Base-by-base conservation (phyloP, 2,797 vertebrate species). In the Siniperca obscura region DNA sequence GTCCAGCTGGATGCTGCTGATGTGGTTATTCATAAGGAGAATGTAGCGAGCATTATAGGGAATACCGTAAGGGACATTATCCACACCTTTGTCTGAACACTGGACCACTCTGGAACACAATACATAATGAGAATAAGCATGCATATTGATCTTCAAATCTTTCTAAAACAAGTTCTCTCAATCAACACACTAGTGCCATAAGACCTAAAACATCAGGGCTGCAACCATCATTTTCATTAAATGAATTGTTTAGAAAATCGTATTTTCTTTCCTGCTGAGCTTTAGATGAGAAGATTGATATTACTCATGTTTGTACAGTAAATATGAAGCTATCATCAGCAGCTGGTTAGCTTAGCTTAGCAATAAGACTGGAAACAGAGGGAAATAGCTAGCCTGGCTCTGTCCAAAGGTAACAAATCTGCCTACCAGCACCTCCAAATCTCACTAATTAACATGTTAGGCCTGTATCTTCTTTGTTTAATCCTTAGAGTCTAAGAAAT, bases 61-160 rank as follows among this genome's bases (percentile, higher is more conserved):
- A 61, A 95, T 95, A 70, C 94, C 92, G 10, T 96, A 93, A 3
- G 93, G 92, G 11, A 94, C 59, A 76, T 82, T 94, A 5, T 91
- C 86, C n/a, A 95, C 59, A 0, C 76, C 83, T 95, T 96, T 95
- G 64, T 95, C 93, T 22, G 93, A 97, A 78, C 96, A 96, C 71
- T 94, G 95, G 81, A 96, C 89, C 78, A 94, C 86, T 91, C 94
- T 94, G 88, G 34, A 94, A 94, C 76, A 82, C 30, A 88, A 77
- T 0, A 82, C 36, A 90, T 21, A 56, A 76, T 34, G 7, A 42
- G 17, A 53, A n/a, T 22, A 42, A 65, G 17, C 6, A 52, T 13
- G 4, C 3, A 46, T 3, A n/a, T 6, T 25, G n/a, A 75, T 50
- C 19, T 5, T 12, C 2, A 7, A 56, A 40, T 19, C 8, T 16